Evolutionary conservation across 2,888 invertebrate genomes (phyloP).

Genomic region (Tryphoninae sp.): DNA sequence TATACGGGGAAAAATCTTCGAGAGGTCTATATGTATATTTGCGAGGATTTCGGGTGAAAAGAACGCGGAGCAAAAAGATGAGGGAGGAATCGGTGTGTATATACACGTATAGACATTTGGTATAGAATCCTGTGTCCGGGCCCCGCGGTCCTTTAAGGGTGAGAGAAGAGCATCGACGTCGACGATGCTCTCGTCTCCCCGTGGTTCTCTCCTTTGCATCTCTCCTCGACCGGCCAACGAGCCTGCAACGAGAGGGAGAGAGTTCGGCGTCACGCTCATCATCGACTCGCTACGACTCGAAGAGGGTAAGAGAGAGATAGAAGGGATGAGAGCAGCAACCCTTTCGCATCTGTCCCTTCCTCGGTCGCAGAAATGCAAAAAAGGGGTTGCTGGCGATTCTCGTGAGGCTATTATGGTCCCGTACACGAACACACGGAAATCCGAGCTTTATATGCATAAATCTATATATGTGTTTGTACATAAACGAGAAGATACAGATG

Average conservation of each 20-base stretch:
- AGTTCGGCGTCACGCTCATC: slow-evolving; percentile 36
- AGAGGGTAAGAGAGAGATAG: slow-evolving; percentile 18
- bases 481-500: slow-evolving; percentile 74
- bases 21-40: slow-evolving; percentile 48
- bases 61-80: slow-evolving; percentile 57
- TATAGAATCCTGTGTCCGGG: slow-evolving; percentile 11
- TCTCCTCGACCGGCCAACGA: slow-evolving; percentile 64
- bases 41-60: slow-evolving; percentile 61
- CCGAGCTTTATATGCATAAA: slow-evolving; percentile 7
- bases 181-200: slow-evolving; percentile 44
- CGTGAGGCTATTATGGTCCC: slow-evolving; percentile 50
- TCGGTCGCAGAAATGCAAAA: slow-evolving; percentile 67
- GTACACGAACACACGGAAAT: slow-evolving; percentile 7
- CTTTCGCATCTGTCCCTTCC: slow-evolving; percentile 64
- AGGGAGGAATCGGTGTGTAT: slow-evolving; percentile 18
- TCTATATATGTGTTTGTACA: slow-evolving; percentile 5
- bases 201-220: slow-evolving; percentile 72
- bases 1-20: slow-evolving; percentile 31
- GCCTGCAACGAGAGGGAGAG: slow-evolving; percentile 18
- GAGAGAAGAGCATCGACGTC: slow-evolving; percentile 55
- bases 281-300: slow-evolving; percentile 36
- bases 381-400: slow-evolving; percentile 65
- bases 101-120: slow-evolving; percentile 6
- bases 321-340: slow-evolving; percentile 52
- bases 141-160: slow-evolving; percentile 50